Conservation (phyloP, 2,113 vertebrate species). For the Stigmatopora argus region DNA sequence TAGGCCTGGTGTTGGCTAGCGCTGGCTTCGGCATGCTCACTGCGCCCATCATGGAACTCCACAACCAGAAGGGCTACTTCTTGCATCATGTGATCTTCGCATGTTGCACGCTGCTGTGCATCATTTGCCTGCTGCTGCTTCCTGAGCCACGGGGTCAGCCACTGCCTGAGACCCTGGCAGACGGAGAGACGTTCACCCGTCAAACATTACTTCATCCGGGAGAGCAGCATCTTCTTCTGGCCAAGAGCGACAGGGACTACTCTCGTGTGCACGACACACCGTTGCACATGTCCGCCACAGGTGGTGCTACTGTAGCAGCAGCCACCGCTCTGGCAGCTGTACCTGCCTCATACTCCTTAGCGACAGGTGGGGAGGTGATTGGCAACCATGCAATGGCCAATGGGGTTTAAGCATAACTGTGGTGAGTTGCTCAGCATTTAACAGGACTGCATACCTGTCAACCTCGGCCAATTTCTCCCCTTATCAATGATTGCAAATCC, state of each 20-base stretch:
- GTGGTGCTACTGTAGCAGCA: conserved; percentile 59
- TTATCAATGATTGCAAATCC: too few relatives aligned
- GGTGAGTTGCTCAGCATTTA: conserved; percentile 23
- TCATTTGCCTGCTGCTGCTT: conserved; percentile 95
- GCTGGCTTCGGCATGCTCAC: conserved; percentile 95
- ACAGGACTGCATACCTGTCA: neutral
- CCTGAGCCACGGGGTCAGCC: conserved; percentile 87
- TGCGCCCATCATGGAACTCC: conserved; percentile 94
- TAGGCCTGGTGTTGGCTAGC: conserved; percentile 91
- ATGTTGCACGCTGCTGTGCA: conserved; percentile 97
- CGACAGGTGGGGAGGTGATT: conserved; percentile 64
- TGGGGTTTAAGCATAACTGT: conserved; percentile 73
- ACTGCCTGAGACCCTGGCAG: conserved; percentile 86
- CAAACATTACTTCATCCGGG: conserved; percentile 82
- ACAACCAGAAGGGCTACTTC: conserved; percentile 99
- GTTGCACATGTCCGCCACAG: conserved; percentile 60
- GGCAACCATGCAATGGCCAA: conserved; percentile 81
- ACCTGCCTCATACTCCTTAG: conserved; percentile 54
- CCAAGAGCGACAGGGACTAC: conserved; percentile 89
- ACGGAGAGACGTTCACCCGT: conserved; percentile 88
- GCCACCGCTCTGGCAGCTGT: conserved; percentile 71
- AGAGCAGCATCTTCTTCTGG: conserved; percentile 90
- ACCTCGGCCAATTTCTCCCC: too few relatives aligned
- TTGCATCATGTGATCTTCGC: conserved; percentile 96
- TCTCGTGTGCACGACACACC: conserved; percentile 84